Percentiles rank a stretch among this genome's conserved stretches.
Conservation (phyloP, 2,113 vertebrate species). For the Phylloscopus trochilus region DNA sequence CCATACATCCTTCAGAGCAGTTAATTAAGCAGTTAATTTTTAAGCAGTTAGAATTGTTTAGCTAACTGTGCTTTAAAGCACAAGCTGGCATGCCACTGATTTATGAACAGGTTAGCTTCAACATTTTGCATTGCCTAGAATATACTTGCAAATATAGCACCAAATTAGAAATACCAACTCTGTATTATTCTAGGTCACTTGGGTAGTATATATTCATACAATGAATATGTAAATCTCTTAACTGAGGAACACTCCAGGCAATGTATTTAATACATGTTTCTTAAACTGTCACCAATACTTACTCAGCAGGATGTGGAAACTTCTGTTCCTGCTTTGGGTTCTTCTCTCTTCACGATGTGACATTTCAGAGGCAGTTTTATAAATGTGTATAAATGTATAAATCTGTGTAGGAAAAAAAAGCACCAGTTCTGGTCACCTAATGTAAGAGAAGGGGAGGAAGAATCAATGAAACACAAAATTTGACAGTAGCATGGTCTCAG, state of each 20-base stretch:
- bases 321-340: neutral
- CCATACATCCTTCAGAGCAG: neutral
- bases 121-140: neutral
- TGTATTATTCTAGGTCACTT: neutral
- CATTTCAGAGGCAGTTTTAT: neutral
- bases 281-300: neutral
- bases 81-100: neutral
- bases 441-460: neutral
- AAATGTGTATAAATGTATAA: neutral
- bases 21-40: neutral
- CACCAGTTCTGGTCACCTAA: neutral
- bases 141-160: neutral
- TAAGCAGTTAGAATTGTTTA: neutral
- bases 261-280: neutral
- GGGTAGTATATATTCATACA: neutral
- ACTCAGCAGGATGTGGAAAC: slow-evolving; percentile 62
- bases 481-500: fast-evolving
- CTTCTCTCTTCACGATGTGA: neutral
- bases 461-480: fast-evolving
- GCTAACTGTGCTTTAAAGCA: neutral
- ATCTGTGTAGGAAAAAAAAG: neutral
- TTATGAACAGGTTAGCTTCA: neutral
- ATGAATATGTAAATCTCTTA: neutral
- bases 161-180: neutral
- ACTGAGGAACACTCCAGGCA: neutral